Evolutionary conservation across 2,797 vertebrate species (phyloP).

Genomic region (Carcharodon carcharias): DNA sequence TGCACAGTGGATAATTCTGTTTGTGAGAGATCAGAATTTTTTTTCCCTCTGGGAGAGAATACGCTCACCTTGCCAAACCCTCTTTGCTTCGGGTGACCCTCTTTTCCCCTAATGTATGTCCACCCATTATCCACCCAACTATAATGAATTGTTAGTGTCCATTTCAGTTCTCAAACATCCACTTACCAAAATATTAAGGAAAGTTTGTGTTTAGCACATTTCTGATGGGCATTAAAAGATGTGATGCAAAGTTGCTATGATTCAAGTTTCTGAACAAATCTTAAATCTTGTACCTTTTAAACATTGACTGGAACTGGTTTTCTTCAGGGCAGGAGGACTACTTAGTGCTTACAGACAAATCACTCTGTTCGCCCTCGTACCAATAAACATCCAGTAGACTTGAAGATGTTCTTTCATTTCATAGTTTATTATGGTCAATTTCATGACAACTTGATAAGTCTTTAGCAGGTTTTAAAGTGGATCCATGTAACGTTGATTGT

Average conservation of each 20-base stretch:
- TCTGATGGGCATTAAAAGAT: background rate
- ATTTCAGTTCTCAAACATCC: background rate
- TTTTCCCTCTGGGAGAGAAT: background rate
- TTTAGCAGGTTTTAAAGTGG: background rate
- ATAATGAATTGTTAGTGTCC: background rate
- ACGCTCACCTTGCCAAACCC: background rate
- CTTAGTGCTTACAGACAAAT: background rate
- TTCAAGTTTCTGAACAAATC: background rate
- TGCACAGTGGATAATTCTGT: background rate
- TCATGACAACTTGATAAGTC: background rate
- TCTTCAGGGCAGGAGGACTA: background rate
- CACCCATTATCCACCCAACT: background rate
- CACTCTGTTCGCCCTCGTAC: background rate
- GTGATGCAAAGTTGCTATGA: background rate
- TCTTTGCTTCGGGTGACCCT: background rate
- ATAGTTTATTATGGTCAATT: background rate
- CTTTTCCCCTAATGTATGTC: background rate
- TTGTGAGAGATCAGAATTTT: background rate
- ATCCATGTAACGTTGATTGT: background rate
- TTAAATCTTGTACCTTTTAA: background rate
- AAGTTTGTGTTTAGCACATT: background rate
- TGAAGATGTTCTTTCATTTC: slow-evolving; percentile 14
- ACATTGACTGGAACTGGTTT: background rate
- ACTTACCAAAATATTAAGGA: background rate
- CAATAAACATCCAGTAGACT: background rate